These are phyloP conservation scores for Microctonus brassicae DNA, from an alignment of 2,888 invertebrate genomes.

Conservation along the genomic window DNA sequence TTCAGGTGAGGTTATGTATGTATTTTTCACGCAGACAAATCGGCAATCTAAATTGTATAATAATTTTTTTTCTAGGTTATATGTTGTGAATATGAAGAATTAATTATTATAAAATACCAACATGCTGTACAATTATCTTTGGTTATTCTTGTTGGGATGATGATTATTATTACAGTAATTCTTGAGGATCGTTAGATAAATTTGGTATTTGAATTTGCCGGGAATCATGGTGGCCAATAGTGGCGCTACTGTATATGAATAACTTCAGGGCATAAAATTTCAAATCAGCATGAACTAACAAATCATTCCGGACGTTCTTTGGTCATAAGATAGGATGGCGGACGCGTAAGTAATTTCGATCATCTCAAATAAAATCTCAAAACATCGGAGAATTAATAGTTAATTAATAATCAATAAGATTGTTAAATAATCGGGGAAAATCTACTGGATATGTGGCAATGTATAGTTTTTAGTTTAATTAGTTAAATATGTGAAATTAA, in stretches of 20 bases:
- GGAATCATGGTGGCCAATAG: background rate
- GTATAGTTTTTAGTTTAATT: slow-evolving; percentile 7
- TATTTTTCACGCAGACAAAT: too few relatives aligned
- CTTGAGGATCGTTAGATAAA: too few relatives aligned
- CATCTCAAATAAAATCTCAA: slow-evolving; percentile 51
- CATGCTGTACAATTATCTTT: too few relatives aligned
- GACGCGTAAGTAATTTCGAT: slow-evolving; percentile 59
- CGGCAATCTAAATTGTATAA: too few relatives aligned
- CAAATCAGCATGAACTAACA: slow-evolving; percentile 27
- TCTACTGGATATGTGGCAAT: background rate
- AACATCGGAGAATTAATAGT: slow-evolving; percentile 50
- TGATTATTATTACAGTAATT: too few relatives aligned
- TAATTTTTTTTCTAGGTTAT: too few relatives aligned
- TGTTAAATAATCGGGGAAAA: slow-evolving; percentile 9
- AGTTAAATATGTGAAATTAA: background rate
- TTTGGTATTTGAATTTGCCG: background rate
- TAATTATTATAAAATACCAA: too few relatives aligned
- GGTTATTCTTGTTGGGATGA: too few relatives aligned
- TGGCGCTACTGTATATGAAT: background rate
- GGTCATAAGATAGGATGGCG: slow-evolving; percentile 56
- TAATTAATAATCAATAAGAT: slow-evolving; percentile 17
- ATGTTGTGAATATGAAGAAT: too few relatives aligned
- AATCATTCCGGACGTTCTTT: slow-evolving; percentile 41
- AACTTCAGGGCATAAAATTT: background rate
- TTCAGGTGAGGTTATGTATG: too few relatives aligned